Evolutionary conservation across 2,888 invertebrate species (phyloP).

Genomic region (Sympetrum striolatum): DNA sequence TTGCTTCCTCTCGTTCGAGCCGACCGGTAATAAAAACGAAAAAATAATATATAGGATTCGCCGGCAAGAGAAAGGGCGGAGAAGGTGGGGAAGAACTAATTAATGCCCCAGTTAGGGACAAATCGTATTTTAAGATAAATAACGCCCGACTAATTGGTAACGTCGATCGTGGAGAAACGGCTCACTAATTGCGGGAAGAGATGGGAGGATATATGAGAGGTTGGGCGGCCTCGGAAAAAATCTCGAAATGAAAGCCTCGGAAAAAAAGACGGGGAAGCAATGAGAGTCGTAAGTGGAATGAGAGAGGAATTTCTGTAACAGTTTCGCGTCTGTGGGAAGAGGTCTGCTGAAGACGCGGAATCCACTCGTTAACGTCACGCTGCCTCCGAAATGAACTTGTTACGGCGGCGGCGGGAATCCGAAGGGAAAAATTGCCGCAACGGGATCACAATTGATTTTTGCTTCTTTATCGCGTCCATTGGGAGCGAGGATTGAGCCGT

Average conservation of each 20-base stretch:
- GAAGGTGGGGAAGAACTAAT: slow-evolving; percentile 32
- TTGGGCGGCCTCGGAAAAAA: background rate
- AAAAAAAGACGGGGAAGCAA: background rate
- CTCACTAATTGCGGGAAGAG: background rate
- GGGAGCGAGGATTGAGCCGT: too few species aligned
- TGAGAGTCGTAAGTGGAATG: background rate
- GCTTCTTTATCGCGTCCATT: background rate
- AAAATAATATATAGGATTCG: background rate
- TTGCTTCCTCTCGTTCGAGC: background rate
- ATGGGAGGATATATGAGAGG: background rate
- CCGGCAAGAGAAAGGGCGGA: background rate
- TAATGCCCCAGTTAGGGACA: background rate
- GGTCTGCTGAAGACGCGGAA: background rate
- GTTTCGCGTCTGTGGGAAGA: background rate
- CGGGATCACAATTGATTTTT: background rate
- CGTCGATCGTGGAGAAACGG: background rate
- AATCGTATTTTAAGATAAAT: slow-evolving; percentile 23
- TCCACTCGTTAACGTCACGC: background rate
- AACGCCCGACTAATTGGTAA: background rate
- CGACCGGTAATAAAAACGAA: background rate
- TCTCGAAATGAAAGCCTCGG: background rate
- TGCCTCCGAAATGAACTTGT: background rate
- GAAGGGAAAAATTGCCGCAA: background rate
- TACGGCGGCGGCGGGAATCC: background rate
- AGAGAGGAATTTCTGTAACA: background rate